Evolutionary conservation across 2,797 vertebrate species (phyloP).

Genomic region (Phalloptychus januarius): DNA sequence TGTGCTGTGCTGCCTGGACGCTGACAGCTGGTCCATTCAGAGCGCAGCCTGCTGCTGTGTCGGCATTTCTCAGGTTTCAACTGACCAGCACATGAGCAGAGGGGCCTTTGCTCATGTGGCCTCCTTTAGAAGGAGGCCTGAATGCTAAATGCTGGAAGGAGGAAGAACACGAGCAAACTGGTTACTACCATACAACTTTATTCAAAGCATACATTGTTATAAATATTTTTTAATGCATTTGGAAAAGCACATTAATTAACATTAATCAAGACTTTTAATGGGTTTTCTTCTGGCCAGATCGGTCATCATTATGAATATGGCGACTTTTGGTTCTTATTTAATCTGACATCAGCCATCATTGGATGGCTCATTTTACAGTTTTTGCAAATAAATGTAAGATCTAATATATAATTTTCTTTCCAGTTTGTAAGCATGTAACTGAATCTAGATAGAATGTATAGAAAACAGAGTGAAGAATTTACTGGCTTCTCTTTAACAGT

Average conservation of each 20-base stretch:
- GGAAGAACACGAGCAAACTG: neutral
- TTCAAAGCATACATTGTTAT: neutral
- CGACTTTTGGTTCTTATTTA: no score
- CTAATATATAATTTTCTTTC: no score
- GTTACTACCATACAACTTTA: neutral
- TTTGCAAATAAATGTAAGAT: no score
- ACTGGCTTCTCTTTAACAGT: no score
- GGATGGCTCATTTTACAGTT: no score
- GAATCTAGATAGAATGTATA: no score
- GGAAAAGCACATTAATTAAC: neutral
- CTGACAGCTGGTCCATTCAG: neutral
- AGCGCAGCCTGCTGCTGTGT: constrained; percentile 2
- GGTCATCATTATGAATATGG: no score
- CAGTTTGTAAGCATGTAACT: no score
- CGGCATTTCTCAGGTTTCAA: constrained; percentile 14
- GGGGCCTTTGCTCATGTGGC: neutral
- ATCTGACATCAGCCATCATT: no score
- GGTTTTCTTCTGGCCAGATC: no score
- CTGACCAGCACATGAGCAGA: no score
- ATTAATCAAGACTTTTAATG: neutral
- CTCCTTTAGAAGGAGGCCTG: neutral
- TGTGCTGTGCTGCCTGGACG: neutral
- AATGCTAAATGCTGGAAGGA: neutral
- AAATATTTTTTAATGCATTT: neutral
- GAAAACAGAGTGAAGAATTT: no score